These are phyloP conservation scores for Lophura nycthemera DNA, from an alignment of 2,113 vertebrate species.

Conservation along the genomic window DNA sequence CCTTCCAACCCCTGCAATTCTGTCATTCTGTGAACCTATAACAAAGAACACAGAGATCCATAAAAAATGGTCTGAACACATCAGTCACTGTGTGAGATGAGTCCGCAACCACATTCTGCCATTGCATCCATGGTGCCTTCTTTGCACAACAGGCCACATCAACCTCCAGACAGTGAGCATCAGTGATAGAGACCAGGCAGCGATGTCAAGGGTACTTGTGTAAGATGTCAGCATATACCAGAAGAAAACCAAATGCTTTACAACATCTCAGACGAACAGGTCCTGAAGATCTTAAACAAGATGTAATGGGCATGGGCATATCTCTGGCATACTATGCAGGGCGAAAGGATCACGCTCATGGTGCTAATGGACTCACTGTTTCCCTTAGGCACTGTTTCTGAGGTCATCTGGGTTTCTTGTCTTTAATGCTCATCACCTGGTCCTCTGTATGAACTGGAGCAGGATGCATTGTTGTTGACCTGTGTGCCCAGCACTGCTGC, in stretches of 20 bases:
- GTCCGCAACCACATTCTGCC: background rate
- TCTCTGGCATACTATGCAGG: fast-evolving
- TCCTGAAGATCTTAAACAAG: background rate
- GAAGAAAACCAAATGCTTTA: background rate
- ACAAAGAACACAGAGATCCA: background rate
- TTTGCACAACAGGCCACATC: background rate
- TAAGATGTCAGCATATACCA: background rate
- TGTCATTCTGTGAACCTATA: background rate
- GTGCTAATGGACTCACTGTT: background rate
- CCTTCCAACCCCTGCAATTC: too few relatives aligned
- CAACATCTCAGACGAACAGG: background rate
- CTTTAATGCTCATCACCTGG: background rate
- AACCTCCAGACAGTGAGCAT: background rate
- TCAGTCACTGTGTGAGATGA: background rate
- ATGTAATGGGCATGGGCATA: background rate
- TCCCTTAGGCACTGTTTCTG: background rate
- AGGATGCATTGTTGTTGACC: background rate
- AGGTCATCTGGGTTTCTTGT: background rate
- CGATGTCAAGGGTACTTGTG: background rate
- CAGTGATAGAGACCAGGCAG: background rate
- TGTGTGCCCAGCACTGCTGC: fast-evolving
- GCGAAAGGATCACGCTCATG: fast-evolving
- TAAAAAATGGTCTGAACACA: background rate
- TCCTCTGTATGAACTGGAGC: background rate
- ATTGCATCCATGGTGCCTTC: background rate